These are phyloP conservation scores for Halcyon senegalensis DNA, from an alignment of 2,113 vertebrate species.

Conservation along the genomic window DNA sequence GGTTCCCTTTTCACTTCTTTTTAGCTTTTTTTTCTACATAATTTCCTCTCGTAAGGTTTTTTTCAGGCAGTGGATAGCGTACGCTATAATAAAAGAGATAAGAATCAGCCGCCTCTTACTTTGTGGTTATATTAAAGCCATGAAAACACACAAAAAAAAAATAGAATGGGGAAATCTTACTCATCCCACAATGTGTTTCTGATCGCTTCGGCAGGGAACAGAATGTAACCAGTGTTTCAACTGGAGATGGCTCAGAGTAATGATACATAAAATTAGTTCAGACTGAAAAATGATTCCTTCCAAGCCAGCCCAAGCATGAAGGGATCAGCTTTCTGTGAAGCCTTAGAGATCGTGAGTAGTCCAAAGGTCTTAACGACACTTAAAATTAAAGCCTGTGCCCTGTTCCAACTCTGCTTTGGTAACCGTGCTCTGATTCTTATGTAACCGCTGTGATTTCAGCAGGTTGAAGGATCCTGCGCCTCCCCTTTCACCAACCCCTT, in stretches of 20 bases:
- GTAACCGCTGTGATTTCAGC: background rate
- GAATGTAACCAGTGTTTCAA: background rate
- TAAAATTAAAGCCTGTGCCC: background rate
- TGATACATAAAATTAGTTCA: background rate
- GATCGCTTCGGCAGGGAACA: background rate
- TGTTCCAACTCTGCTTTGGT: background rate
- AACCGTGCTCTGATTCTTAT: background rate
- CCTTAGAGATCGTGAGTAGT: background rate
- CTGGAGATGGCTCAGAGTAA: background rate
- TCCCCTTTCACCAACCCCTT: background rate
- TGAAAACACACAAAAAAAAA: too few relatives aligned
- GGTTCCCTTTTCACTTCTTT: background rate
- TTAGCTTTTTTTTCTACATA: background rate
- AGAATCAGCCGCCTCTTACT: background rate
- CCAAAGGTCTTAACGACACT: background rate
- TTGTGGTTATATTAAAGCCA: background rate
- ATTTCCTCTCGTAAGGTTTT: background rate
- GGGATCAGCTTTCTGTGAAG: background rate
- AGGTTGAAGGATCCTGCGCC: background rate
- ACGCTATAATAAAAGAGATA: background rate
- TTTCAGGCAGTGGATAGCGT: rapidly evolving
- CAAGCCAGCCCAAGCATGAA: background rate
- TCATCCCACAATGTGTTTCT: background rate
- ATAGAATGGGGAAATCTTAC: background rate
- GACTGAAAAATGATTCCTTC: background rate